Percentiles rank a stretch among this genome's conserved stretches.
Conservation (phyloP, 2,888 invertebrate species). For the Vanessa cardui region DNA sequence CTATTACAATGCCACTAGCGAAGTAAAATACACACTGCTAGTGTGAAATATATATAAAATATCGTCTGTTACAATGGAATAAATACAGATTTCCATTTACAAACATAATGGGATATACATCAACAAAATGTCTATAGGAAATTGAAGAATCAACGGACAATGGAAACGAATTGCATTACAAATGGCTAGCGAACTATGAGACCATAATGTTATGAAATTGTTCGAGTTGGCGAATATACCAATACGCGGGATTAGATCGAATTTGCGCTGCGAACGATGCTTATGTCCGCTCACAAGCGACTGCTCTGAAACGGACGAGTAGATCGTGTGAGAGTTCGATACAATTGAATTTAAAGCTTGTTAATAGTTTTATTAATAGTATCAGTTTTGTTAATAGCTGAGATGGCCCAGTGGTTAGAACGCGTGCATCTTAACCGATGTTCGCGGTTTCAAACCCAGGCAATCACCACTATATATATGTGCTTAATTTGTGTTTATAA, state of each 20-base stretch:
- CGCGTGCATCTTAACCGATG: no score
- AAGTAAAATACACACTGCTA: no score
- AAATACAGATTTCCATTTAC: constrained; percentile 3
- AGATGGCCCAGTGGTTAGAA: no score
- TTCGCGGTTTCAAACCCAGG: no score
- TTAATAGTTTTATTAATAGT: no score
- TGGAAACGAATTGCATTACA: constrained; percentile 24
- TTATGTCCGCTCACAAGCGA: constrained; percentile 33
- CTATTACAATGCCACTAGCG: no score
- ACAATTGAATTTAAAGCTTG: constrained; percentile 1
- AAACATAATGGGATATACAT: constrained; percentile 15
- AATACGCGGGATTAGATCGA: constrained; percentile 30
- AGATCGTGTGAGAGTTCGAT: constrained; percentile 20
- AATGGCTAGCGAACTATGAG: constrained; percentile 26
- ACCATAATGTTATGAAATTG: constrained; percentile 23
- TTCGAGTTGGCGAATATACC: constrained; percentile 21
- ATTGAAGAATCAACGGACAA: constrained; percentile 33
- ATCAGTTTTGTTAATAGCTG: no score
- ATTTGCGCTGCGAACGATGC: constrained; percentile 46
- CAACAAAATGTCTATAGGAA: constrained; percentile 24
- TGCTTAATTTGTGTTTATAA: no score
- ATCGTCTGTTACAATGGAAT: not conserved
- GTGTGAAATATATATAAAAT: not conserved
- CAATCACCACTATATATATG: no score
- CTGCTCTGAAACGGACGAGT: constrained; percentile 11